These are phyloP conservation scores for Micropterix aruncella DNA, from an alignment of 2,888 invertebrate species.

Conservation along the genomic window DNA sequence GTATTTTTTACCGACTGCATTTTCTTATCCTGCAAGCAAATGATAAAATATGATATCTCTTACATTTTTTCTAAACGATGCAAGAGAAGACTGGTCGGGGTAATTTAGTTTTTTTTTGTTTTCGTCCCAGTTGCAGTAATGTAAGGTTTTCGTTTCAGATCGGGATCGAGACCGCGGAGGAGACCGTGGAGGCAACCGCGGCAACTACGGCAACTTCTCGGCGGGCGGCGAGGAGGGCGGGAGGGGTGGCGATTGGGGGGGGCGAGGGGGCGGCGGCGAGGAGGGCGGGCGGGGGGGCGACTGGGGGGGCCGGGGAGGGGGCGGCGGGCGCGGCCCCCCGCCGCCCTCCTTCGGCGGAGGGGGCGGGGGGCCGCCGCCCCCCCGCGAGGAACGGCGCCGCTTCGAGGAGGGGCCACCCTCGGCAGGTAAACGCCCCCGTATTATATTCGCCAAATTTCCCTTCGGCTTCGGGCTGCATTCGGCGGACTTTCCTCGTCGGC, in stretches of 20 bases:
- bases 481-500: too few species aligned
- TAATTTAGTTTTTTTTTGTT: too few species aligned
- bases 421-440: slow-evolving; percentile 66
- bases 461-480: too few species aligned
- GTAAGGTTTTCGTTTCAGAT: too few species aligned
- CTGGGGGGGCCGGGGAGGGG: slow-evolving; percentile 15
- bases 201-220: slow-evolving; percentile 10
- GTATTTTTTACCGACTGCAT: too few species aligned
- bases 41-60: too few species aligned
- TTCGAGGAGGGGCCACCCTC: neutral
- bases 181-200: slow-evolving; percentile 17
- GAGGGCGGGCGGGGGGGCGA: slow-evolving; percentile 26
- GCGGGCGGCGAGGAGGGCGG: slow-evolving; percentile 18
- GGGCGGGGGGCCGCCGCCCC: slow-evolving; percentile 16
- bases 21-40: too few species aligned
- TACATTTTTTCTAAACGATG: too few species aligned
- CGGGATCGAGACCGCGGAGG: slow-evolving; percentile 12
- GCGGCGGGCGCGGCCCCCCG: slow-evolving; percentile 13
- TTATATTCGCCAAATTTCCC: too few species aligned
- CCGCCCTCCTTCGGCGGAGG: slow-evolving; percentile 22
- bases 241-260: slow-evolving; percentile 15
- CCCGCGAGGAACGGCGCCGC: slow-evolving; percentile 2
- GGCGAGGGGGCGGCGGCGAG: slow-evolving; percentile 15
- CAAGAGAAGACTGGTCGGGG: too few species aligned
- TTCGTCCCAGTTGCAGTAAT: too few species aligned